A percentile compares a stretch with the other conserved stretches of the same genome.
Conservation (phyloP, 1,140 invertebrate species). For the Magallana gigas region DNA sequence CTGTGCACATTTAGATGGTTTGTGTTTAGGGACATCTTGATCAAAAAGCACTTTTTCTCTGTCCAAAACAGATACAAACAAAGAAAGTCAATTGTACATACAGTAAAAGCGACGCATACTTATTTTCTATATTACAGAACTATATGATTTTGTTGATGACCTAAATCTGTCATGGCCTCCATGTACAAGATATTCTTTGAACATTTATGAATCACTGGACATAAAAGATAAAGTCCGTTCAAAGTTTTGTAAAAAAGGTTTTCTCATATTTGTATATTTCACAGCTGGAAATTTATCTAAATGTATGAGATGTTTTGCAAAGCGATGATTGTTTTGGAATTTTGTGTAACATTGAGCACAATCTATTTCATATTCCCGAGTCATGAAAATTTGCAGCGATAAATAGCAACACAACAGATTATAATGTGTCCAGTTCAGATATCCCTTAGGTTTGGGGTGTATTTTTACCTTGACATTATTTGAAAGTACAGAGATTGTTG, state of each 20-base stretch:
- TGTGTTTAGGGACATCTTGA: constrained; percentile 3
- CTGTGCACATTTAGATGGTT: neutral
- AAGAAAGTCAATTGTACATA: neutral
- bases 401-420: neutral
- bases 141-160: neutral
- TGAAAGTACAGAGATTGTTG: neutral
- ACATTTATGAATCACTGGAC: no score
- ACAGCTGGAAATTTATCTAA: no score
- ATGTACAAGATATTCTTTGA: neutral
- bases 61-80: constrained; percentile 1
- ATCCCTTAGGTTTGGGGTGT: no score
- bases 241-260: no score
- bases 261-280: no score
- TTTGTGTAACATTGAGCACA: neutral
- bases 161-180: neutral
- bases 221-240: no score
- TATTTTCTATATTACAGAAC: neutral
- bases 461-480: no score
- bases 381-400: constrained; percentile 13
- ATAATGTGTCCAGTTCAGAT: no score
- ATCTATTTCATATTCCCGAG: neutral
- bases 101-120: neutral
- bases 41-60: constrained; percentile 1
- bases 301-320: no score
- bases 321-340: neutral